phyloP scores from a whole-genome alignment of 2,113 vertebrate species.

The Lucifuga dentata region DNA sequence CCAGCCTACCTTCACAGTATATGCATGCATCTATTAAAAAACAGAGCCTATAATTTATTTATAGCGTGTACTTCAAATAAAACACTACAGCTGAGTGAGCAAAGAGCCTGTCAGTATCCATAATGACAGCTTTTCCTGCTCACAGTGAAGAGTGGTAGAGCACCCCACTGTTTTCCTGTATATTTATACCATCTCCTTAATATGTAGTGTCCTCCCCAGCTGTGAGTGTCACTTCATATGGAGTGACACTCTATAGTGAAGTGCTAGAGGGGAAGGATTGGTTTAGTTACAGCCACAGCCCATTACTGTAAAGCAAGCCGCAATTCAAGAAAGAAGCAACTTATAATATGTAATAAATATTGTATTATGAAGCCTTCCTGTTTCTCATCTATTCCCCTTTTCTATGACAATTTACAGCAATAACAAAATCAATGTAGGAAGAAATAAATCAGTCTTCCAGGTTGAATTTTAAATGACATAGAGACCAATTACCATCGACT shows the following conservation, averaged over 20 bases:
- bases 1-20: too few relatives aligned
- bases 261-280: neutral
- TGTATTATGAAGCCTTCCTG: too few relatives aligned
- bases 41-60: neutral
- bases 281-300: neutral
- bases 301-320: neutral
- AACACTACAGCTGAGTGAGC: neutral
- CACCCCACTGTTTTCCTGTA: neutral
- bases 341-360: neutral
- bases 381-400: too few relatives aligned
- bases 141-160: neutral
- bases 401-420: too few relatives aligned
- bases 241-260: neutral
- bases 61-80: neutral
- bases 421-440: too few relatives aligned
- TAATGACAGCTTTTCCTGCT: neutral
- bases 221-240: neutral
- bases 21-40: neutral
- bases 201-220: too few relatives aligned
- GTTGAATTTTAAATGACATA: neutral
- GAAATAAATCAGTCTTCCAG: too few relatives aligned
- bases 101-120: neutral
- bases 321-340: too few relatives aligned
- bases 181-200: neutral
- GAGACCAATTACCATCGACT: constrained; percentile 89